These are phyloP conservation scores for Cricetomys ansorgei DNA, from an alignment of 2,113 vertebrate species.

Conservation along the genomic window DNA sequence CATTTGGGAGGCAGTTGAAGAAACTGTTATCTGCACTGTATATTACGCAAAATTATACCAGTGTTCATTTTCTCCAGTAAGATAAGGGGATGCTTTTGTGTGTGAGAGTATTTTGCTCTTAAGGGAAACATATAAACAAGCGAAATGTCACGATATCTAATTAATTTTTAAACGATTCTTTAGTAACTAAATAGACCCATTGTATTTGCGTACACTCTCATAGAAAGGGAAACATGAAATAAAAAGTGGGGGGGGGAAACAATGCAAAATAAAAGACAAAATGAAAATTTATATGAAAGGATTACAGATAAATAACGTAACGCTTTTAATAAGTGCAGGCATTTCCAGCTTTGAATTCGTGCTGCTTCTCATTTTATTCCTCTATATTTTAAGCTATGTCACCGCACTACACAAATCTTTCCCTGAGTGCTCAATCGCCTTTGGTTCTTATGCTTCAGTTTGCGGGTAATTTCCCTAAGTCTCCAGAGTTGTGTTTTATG, in stretches of 20 bases:
- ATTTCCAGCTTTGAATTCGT: neutral
- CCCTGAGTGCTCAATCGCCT: neutral
- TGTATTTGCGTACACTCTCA: neutral
- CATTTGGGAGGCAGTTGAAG: neutral
- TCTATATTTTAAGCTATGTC: neutral
- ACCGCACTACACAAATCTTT: neutral
- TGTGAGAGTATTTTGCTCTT: neutral
- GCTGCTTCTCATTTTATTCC: neutral
- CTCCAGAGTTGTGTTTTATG: neutral
- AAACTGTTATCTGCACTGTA: neutral
- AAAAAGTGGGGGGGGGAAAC: neutral
- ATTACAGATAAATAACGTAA: neutral
- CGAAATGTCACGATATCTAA: slow-evolving; percentile 7
- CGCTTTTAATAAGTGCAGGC: neutral
- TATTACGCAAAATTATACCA: neutral
- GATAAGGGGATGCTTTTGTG: neutral
- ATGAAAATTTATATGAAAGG: neutral
- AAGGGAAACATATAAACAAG: neutral
- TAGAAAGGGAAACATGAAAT: neutral
- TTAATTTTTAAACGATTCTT: slow-evolving; percentile 24
- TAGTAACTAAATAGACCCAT: neutral
- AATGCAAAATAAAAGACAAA: neutral
- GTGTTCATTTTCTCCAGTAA: slow-evolving; percentile 6
- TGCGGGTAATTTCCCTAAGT: neutral
- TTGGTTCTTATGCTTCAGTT: neutral